These are phyloP conservation scores for Mormyrops attenuatus DNA, from an alignment of 2,797 vertebrate species.

Conservation along the genomic window DNA sequence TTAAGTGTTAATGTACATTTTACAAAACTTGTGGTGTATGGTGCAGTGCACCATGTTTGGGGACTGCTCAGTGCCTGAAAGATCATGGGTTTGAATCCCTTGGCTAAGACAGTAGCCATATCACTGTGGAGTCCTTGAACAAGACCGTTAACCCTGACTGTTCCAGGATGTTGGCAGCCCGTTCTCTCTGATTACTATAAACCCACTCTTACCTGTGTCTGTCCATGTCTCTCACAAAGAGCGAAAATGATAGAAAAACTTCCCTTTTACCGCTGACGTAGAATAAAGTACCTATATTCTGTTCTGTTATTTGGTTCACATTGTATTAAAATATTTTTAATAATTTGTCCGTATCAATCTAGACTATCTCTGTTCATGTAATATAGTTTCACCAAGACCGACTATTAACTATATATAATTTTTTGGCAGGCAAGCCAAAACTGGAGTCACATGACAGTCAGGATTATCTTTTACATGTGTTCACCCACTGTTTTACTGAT, in stretches of 20 bases:
- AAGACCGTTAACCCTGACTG: background rate
- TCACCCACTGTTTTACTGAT: background rate
- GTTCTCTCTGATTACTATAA: background rate
- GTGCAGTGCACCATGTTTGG: no score
- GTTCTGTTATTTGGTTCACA: background rate
- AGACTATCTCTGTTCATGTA: background rate
- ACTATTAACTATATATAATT: background rate
- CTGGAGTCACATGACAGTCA: background rate
- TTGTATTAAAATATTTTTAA: background rate
- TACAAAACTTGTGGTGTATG: no score
- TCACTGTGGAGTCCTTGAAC: background rate
- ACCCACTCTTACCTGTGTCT: background rate
- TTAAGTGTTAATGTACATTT: no score
- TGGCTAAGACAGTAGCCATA: background rate
- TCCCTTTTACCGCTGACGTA: background rate
- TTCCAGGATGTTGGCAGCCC: background rate
- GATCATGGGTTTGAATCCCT: background rate
- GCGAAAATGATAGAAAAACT: background rate
- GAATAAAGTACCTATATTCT: background rate
- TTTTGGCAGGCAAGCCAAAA: background rate
- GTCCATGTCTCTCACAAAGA: background rate
- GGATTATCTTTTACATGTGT: background rate
- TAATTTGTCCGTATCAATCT: background rate
- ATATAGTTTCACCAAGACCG: background rate
- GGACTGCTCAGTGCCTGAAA: background rate